Conservation (phyloP, 1,140 invertebrate genomes). For the Euschistus heros region DNA sequence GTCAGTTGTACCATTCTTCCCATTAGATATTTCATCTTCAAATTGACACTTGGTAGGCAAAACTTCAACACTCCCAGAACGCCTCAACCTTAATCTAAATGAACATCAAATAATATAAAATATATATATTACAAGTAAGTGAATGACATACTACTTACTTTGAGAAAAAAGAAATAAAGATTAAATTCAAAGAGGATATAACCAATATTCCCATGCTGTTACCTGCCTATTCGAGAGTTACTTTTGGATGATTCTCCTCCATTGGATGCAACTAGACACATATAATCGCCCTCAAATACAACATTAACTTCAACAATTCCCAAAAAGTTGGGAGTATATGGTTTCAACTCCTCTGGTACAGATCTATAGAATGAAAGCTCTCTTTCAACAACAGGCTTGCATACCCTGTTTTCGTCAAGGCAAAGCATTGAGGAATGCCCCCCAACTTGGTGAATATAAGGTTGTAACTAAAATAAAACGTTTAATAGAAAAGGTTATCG, state of each 20-base stretch:
- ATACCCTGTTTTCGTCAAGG: slow-evolving; percentile 45
- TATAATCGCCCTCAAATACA: slow-evolving; percentile 39
- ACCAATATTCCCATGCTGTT: not conserved
- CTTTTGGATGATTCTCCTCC: not conserved
- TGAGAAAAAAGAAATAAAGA: too few relatives aligned
- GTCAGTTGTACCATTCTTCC: slow-evolving; percentile 12
- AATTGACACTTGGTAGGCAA: slow-evolving; percentile 25
- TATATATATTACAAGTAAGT: not conserved
- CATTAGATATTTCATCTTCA: slow-evolving; percentile 34
- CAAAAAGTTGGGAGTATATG: slow-evolving; percentile 43
- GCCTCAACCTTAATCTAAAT: slow-evolving; percentile 33
- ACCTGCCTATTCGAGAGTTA: not conserved
- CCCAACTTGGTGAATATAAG: slow-evolving; percentile 46
- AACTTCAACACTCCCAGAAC: slow-evolving; percentile 36
- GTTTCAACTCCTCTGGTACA: slow-evolving; percentile 39
- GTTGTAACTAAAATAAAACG: slow-evolving; percentile 33
- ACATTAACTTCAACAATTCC: slow-evolving; percentile 35
- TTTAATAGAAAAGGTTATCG: not conserved
- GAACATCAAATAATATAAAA: not conserved
- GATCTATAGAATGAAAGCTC: slow-evolving; percentile 47
- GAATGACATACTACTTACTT: not conserved
- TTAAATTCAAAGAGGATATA: too few relatives aligned
- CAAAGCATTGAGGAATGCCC: slow-evolving; percentile 48
- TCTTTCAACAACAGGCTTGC: slow-evolving; percentile 46
- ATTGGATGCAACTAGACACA: slow-evolving; percentile 38